phyloP scores from a whole-genome alignment of 2,797 vertebrate genomes.

The Enteromius mattozi region DNA sequence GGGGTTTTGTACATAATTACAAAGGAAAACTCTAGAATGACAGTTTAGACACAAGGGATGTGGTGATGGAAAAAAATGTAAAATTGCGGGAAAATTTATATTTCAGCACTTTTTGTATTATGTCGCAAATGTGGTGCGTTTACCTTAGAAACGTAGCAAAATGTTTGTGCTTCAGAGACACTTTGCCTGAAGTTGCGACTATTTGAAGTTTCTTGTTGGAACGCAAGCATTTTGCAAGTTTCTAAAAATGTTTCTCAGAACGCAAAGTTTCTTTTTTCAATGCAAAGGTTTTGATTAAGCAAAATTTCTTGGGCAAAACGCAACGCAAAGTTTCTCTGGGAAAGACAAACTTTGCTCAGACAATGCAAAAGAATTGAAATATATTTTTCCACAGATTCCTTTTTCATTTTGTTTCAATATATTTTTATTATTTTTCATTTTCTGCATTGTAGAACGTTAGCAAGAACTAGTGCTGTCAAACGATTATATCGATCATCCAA shows the following conservation, averaged over 20 bases:
- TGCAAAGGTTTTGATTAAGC: not conserved
- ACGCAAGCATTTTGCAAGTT: not conserved
- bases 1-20: not conserved
- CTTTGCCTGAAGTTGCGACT: not conserved
- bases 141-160: not conserved
- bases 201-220: not conserved
- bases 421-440: too few relatives aligned
- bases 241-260: not conserved
- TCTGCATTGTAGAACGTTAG: too few relatives aligned
- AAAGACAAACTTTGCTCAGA: not conserved
- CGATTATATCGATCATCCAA: too few relatives aligned
- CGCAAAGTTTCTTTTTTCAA: not conserved
- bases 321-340: not conserved
- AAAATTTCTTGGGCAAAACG: not conserved
- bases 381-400: too few relatives aligned
- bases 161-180: not conserved
- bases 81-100: not conserved
- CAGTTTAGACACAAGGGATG: not conserved
- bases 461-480: too few relatives aligned
- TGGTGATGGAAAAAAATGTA: too few relatives aligned
- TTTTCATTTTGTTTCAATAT: too few relatives aligned
- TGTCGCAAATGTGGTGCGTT: not conserved
- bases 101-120: not conserved
- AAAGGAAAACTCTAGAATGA: not conserved
- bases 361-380: too few relatives aligned